phyloP scores from a whole-genome alignment of 2,113 vertebrate species.

The Psophia crepitans region DNA sequence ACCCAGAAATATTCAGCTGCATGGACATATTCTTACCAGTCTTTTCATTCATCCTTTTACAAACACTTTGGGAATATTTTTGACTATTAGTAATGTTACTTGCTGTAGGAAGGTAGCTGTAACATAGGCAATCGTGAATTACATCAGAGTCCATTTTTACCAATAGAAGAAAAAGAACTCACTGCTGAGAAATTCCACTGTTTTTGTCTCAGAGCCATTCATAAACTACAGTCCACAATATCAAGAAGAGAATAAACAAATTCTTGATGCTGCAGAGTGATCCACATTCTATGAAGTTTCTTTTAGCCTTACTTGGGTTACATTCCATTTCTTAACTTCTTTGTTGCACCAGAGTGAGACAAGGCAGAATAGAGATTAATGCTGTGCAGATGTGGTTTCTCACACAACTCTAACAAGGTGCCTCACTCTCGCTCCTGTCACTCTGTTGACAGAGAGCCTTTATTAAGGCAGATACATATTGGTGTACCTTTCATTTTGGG shows the following conservation, averaged over 20 bases:
- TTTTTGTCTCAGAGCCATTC: background rate
- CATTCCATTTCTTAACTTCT: background rate
- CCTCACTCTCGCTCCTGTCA: background rate
- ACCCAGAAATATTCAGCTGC: background rate
- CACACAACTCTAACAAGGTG: background rate
- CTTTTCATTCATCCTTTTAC: background rate
- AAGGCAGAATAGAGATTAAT: background rate
- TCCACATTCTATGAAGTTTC: background rate
- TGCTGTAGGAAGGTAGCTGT: background rate
- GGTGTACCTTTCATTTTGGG: background rate
- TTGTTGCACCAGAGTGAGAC: background rate
- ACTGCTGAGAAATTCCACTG: background rate
- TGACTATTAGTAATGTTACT: background rate
- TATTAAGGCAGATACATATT: background rate
- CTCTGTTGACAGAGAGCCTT: background rate
- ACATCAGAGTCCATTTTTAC: background rate
- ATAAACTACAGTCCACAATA: background rate
- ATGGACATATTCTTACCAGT: background rate
- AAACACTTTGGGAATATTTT: background rate
- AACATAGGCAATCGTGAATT: background rate
- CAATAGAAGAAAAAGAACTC: background rate
- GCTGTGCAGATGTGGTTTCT: background rate
- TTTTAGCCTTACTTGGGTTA: background rate
- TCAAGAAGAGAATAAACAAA: background rate
- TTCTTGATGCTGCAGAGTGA: background rate